These are phyloP conservation scores for Trachelus tabidus DNA, from an alignment of 2,888 invertebrate species.

Conservation along the genomic window DNA sequence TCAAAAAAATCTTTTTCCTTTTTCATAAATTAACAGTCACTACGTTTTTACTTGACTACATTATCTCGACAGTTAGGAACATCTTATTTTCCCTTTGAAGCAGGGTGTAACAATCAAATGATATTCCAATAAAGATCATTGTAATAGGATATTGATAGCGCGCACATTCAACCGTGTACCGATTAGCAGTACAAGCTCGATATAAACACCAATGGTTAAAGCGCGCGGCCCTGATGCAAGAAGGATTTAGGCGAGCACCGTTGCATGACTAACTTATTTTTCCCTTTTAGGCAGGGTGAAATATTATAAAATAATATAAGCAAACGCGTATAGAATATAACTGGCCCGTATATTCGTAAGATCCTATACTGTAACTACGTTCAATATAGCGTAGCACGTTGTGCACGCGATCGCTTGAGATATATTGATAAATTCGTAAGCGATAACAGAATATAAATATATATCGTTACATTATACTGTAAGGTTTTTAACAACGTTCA, in stretches of 20 bases:
- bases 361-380: neutral
- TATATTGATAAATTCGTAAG: neutral
- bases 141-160: constrained; percentile 16
- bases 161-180: neutral
- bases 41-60: neutral
- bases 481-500: constrained; percentile 30
- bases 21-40: neutral
- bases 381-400: neutral
- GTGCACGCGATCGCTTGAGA: neutral
- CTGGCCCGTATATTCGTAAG: constrained; percentile 31
- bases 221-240: constrained; percentile 39
- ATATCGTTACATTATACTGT: neutral
- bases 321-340: constrained; percentile 36
- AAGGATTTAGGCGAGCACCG: constrained; percentile 51
- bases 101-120: constrained; percentile 53
- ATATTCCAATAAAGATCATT: constrained; percentile 50
- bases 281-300: constrained; percentile 56
- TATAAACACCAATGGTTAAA: neutral
- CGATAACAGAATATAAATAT: constrained; percentile 9
- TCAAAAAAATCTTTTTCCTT: neutral
- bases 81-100: constrained; percentile 54
- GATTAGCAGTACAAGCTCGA: neutral
- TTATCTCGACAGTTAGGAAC: constrained; percentile 36
- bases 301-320: constrained; percentile 33
- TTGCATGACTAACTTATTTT: constrained; percentile 54